These are phyloP conservation scores for Clarias macrocephalus DNA, from an alignment of 2,113 vertebrate genomes.

Conservation along the genomic window DNA sequence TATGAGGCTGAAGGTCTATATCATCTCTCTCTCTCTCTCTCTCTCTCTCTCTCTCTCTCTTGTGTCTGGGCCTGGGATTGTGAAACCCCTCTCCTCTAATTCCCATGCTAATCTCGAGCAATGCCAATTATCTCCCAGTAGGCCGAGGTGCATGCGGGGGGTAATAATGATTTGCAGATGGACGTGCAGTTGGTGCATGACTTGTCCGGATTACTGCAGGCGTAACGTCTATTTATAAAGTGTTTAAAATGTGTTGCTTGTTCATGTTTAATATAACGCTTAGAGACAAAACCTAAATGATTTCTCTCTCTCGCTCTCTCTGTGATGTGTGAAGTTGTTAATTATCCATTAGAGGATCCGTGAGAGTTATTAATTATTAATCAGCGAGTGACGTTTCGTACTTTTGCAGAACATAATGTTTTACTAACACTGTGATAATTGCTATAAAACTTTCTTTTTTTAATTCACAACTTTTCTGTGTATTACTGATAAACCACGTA, in stretches of 20 bases:
- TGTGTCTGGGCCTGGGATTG: neutral
- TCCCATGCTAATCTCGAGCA: constrained; percentile 3
- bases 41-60: neutral
- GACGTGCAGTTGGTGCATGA: neutral
- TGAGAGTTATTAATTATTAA: neutral
- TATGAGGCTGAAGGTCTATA: neutral
- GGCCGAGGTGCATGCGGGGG: neutral
- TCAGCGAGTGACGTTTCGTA: neutral
- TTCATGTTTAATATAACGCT: neutral
- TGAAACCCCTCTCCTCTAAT: constrained; percentile 3
- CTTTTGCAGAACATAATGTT: neutral
- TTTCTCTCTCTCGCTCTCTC: neutral
- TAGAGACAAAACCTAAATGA: too few species aligned
- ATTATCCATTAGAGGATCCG: too few species aligned
- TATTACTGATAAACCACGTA: neutral
- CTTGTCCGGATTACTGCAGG: neutral
- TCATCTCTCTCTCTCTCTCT: neutral
- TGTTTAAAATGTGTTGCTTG: neutral
- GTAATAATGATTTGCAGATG: constrained; percentile 50
- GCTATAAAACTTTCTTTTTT: neutral
- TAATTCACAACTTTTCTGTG: neutral
- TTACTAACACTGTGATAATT: neutral
- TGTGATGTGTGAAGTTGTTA: neutral
- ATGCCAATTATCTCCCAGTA: constrained; percentile 14
- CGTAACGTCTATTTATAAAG: neutral